A percentile compares a stretch with the other conserved stretches of the same genome.
Conservation (phyloP, 2,888 invertebrate genomes). For the Hybos culiciformis region DNA sequence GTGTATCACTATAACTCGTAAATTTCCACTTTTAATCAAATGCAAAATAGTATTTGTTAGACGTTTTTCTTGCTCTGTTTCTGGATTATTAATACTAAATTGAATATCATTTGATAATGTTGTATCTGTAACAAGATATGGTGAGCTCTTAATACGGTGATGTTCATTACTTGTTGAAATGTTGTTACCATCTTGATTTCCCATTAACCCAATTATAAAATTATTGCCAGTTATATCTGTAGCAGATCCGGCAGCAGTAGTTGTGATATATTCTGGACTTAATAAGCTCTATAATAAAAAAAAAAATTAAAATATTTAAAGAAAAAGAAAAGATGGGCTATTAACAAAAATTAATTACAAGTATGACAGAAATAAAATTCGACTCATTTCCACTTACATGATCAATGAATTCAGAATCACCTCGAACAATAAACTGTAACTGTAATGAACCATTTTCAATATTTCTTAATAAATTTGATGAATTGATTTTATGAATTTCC, state of each 20-base stretch:
- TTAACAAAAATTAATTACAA: too few species aligned
- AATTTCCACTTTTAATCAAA: too few species aligned
- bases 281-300: constrained; percentile 27
- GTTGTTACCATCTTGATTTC: constrained; percentile 16
- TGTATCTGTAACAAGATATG: too few species aligned
- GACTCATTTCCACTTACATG: constrained; percentile 25
- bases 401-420: constrained; percentile 30
- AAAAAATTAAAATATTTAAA: too few species aligned
- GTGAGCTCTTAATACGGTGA: too few species aligned
- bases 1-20: constrained; percentile 11
- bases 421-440: constrained; percentile 18
- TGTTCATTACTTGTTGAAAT: constrained; percentile 13
- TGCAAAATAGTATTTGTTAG: too few species aligned
- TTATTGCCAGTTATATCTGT: too few species aligned
- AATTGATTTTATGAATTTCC: constrained; percentile 16
- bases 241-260: constrained; percentile 21
- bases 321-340: too few species aligned
- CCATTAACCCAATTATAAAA: constrained; percentile 32
- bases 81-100: too few species aligned
- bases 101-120: too few species aligned
- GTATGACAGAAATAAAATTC: too few species aligned
- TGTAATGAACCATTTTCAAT: constrained; percentile 17
- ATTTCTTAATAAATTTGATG: constrained; percentile 12
- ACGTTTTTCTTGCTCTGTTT: too few species aligned
- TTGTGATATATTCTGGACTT: constrained; percentile 28